These are phyloP conservation scores for Rhinichthys osculus DNA, from an alignment of 2,797 vertebrate species.

Conservation along the genomic window DNA sequence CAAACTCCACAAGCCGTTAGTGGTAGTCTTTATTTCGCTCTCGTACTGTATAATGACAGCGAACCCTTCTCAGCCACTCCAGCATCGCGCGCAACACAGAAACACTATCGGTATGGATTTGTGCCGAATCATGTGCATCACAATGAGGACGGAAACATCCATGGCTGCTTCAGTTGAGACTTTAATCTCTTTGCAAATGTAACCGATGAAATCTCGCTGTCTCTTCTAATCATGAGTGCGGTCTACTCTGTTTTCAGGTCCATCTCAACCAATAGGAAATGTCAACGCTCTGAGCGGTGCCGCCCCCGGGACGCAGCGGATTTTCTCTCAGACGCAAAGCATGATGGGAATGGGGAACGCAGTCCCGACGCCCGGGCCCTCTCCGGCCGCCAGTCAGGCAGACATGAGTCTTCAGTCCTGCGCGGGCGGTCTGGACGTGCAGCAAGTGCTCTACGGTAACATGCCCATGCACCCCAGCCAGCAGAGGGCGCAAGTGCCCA, in stretches of 20 bases:
- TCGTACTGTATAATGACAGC: too few species aligned
- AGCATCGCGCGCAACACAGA: too few species aligned
- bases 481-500: slow-evolving; percentile 79
- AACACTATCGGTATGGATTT: too few species aligned
- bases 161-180: too few species aligned
- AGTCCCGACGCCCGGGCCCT: slow-evolving; percentile 73
- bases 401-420: slow-evolving; percentile 86
- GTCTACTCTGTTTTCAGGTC: slow-evolving; percentile 73
- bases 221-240: neutral
- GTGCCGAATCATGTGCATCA: neutral
- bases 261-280: slow-evolving; percentile 83
- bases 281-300: slow-evolving; percentile 85
- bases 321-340: slow-evolving; percentile 88
- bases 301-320: slow-evolving; percentile 83
- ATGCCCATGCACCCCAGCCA: slow-evolving; percentile 83
- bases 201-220: neutral
- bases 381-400: slow-evolving; percentile 79
- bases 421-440: slow-evolving; percentile 80
- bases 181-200: too few species aligned
- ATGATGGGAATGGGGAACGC: slow-evolving; percentile 86
- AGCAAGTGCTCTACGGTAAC: slow-evolving; percentile 84
- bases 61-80: too few species aligned
- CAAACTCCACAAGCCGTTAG: too few species aligned
- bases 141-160: neutral
- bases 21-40: too few species aligned